Conservation (phyloP, 2,113 vertebrate genomes). For the Fregata magnificens region DNA sequence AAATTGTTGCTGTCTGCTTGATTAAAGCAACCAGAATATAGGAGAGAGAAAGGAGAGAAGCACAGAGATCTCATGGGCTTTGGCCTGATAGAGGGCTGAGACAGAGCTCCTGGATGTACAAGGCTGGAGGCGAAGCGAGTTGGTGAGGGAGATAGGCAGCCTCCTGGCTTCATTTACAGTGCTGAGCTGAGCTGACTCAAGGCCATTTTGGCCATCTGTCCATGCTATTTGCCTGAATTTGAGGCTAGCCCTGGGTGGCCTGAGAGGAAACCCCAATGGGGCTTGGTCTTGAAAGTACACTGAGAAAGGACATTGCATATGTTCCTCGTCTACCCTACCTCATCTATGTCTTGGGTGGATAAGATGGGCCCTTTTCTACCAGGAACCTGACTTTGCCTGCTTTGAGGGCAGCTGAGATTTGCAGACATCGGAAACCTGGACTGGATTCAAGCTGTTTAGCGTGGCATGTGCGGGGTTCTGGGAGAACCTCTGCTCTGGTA, state of each 20-base stretch:
- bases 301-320: neutral
- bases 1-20: neutral
- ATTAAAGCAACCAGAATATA: neutral
- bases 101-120: neutral
- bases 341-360: fast-evolving
- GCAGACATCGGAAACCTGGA: neutral
- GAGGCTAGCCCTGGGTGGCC: neutral
- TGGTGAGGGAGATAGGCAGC: neutral
- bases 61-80: neutral
- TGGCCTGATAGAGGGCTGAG: neutral
- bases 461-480: neutral
- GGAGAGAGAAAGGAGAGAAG: neutral
- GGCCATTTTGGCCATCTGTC: neutral
- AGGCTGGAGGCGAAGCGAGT: neutral
- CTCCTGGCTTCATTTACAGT: neutral
- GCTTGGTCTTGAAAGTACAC: neutral
- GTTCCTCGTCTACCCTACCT: neutral
- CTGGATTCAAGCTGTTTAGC: neutral
- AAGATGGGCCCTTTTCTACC: neutral
- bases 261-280: neutral
- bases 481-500: neutral
- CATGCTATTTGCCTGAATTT: fast-evolving
- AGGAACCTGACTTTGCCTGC: neutral
- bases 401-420: neutral
- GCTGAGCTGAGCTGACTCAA: neutral